Percentiles rank a stretch among this genome's conserved stretches.
These are phyloP conservation scores for Oegoconia quadripuncta DNA, from an alignment of 2,888 invertebrate species.

Conservation along the genomic window DNA sequence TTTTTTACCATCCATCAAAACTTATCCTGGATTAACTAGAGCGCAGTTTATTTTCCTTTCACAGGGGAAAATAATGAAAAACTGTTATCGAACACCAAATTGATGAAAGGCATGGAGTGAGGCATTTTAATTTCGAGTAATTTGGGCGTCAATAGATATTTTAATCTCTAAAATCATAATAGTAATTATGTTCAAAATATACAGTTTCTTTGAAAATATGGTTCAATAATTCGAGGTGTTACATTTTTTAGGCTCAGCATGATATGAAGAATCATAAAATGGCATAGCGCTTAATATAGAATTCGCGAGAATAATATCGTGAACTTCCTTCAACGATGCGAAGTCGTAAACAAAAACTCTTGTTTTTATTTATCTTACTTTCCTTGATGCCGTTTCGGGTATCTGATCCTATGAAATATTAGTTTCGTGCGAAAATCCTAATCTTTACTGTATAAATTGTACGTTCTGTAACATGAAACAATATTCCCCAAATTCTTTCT, in stretches of 20 bases:
- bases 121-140: too few relatives aligned
- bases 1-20: slow-evolving; percentile 2
- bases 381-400: background rate
- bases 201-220: too few relatives aligned
- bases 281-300: slow-evolving; percentile 4
- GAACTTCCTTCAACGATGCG: background rate
- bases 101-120: too few relatives aligned
- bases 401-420: slow-evolving; percentile 11
- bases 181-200: too few relatives aligned
- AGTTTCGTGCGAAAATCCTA: background rate
- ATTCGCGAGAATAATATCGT: slow-evolving; percentile 5
- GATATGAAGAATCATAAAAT: slow-evolving; percentile 5
- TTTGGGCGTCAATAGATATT: too few relatives aligned
- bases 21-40: slow-evolving; percentile 2
- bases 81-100: too few relatives aligned
- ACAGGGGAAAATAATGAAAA: too few relatives aligned
- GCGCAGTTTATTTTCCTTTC: background rate
- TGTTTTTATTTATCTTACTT: slow-evolving; percentile 2
- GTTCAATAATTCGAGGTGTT: too few relatives aligned
- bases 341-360: slow-evolving; percentile 6
- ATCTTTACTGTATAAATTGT: background rate
- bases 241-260: slow-evolving; percentile 11
- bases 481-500: too few relatives aligned
- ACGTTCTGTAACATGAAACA: background rate
- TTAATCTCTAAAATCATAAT: too few relatives aligned